phyloP scores from a whole-genome alignment of 2,113 vertebrate genomes.

The Collichthys lucidus region DNA sequence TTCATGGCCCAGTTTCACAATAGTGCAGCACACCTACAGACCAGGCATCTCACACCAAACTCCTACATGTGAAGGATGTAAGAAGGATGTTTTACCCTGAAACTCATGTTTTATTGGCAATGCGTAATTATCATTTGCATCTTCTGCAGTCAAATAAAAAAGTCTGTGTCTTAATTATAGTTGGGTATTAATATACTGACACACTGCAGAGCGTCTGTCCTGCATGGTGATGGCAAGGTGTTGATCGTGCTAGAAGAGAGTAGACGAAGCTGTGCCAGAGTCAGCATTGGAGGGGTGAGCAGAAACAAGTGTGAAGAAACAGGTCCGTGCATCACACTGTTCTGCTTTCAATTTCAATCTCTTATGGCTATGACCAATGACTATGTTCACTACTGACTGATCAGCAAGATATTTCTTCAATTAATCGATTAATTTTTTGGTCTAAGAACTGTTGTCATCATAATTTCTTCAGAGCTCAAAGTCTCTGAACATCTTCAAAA shows the following conservation, averaged over 20 bases:
- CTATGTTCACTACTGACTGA: constrained; percentile 10
- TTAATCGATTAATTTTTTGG: not conserved
- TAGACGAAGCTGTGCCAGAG: constrained; percentile 15
- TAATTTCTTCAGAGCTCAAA: not conserved
- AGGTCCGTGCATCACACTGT: not conserved
- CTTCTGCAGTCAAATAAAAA: not conserved
- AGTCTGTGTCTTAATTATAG: constrained; percentile 7
- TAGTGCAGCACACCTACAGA: constrained; percentile 13
- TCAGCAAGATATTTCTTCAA: not conserved
- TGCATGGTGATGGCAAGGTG: not conserved
- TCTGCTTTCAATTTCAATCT: not conserved
- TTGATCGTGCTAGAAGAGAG: constrained; percentile 23
- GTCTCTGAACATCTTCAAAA: not conserved
- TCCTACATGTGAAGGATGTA: not conserved
- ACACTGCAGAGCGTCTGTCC: constrained; percentile 9
- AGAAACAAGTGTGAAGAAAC: not conserved
- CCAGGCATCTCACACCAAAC: constrained; percentile 9
- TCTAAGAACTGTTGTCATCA: not conserved
- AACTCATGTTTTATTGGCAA: not conserved
- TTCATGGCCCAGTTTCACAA: not conserved
- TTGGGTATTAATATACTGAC: not conserved
- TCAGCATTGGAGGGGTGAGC: not conserved
- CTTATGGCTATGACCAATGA: not conserved
- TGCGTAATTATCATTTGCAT: not conserved
- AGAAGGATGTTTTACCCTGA: not conserved